phyloP scores from a whole-genome alignment of 2,797 vertebrate species.

The Crocodylus rhombifer region DNA sequence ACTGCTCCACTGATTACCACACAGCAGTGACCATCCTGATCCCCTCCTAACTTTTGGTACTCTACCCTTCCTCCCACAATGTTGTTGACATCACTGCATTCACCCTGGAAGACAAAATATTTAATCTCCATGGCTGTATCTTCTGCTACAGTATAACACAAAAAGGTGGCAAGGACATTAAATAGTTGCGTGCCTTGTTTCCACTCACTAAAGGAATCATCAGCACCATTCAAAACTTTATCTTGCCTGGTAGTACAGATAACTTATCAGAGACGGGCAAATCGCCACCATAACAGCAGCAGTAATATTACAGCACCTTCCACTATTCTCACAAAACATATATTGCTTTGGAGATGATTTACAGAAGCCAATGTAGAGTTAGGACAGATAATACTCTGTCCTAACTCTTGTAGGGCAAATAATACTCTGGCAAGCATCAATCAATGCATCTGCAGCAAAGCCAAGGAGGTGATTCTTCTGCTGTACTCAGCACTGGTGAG shows the following conservation, averaged over 20 bases:
- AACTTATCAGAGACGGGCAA: constrained; percentile 3
- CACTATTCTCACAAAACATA: not conserved
- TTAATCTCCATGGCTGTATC: not conserved
- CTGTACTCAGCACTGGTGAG: too few relatives aligned
- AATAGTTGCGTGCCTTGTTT: not conserved
- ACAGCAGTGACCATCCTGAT: not conserved
- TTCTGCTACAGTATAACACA: not conserved
- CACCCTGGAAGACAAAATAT: rapidly evolving
- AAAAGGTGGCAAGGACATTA: not conserved
- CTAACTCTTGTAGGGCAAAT: not conserved
- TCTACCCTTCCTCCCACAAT: not conserved
- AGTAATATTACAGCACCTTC: not conserved
- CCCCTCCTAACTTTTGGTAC: not conserved
- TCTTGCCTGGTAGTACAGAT: not conserved
- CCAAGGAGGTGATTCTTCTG: too few relatives aligned
- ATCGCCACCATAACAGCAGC: not conserved
- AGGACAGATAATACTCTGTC: not conserved
- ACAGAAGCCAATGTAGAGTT: not conserved
- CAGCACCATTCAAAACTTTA: not conserved
- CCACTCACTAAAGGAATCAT: not conserved
- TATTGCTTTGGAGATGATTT: not conserved
- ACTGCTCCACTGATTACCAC: not conserved
- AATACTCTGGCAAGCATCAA: too few relatives aligned
- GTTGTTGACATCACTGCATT: not conserved
- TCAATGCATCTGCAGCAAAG: too few relatives aligned